Evolutionary conservation across 1,140 invertebrate species (phyloP).

Genomic region (Coelopa frigida): DNA sequence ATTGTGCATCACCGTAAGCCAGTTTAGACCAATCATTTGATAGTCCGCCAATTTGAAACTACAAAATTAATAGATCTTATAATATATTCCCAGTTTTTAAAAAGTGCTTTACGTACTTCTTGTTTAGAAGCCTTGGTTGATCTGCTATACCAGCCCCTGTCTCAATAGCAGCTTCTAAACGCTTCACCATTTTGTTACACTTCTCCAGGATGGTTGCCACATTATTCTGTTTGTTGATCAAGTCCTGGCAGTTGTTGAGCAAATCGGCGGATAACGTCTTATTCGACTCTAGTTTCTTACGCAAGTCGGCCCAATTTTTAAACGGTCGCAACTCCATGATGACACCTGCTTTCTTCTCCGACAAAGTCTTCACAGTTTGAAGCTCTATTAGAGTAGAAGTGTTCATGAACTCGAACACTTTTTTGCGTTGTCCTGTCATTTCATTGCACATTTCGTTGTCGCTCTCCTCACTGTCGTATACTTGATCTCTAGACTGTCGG

Average conservation of each 20-base stretch:
- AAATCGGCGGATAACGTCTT: constrained; percentile 63
- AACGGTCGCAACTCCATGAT: constrained; percentile 64
- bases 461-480: constrained; percentile 58
- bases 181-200: constrained; percentile 61
- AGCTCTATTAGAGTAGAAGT: constrained; percentile 59
- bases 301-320: constrained; percentile 62
- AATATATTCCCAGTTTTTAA: not conserved
- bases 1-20: constrained; percentile 82
- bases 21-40: constrained; percentile 91
- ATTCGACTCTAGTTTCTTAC: constrained; percentile 60
- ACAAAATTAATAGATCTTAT: constrained; percentile 11
- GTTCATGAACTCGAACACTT: constrained; percentile 71
- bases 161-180: constrained; percentile 65
- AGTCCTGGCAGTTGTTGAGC: constrained; percentile 63
- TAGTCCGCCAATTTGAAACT: constrained; percentile 73
- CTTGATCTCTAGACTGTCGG: constrained; percentile 31
- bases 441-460: constrained; percentile 63
- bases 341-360: constrained; percentile 63
- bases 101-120: constrained; percentile 42
- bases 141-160: constrained; percentile 58
- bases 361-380: constrained; percentile 59
- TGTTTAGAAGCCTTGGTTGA: constrained; percentile 56
- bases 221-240: constrained; percentile 62
- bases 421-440: constrained; percentile 59
- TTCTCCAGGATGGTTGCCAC: constrained; percentile 66